Conservation (phyloP, 64 coral and sea anemone species). For the Montipora foliosa region DNA sequence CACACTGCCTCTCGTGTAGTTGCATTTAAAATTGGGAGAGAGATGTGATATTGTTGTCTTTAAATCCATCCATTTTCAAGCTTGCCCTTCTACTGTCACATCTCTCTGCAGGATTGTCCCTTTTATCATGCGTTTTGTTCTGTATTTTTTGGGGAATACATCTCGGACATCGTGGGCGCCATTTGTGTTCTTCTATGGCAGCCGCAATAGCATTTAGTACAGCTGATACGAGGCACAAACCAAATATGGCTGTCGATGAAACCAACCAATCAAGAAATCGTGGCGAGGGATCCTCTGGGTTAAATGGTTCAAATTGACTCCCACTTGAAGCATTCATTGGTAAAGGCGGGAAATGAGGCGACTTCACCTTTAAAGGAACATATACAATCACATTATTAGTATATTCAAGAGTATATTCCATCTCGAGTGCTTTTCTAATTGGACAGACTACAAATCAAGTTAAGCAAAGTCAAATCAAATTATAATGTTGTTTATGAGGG, state of each 20-base stretch:
- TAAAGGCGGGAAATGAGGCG: background rate
- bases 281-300: background rate
- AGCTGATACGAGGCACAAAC: slow-evolving; percentile 59
- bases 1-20: too few relatives aligned
- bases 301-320: background rate
- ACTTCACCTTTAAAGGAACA: slow-evolving; percentile 16
- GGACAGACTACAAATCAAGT: too few relatives aligned
- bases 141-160: slow-evolving; percentile 4
- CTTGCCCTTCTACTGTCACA: background rate
- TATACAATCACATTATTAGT: background rate
- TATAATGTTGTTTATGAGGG: too few relatives aligned
- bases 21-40: background rate
- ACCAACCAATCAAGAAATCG: background rate
- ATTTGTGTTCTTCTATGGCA: slow-evolving; percentile 45
- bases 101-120: background rate
- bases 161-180: background rate
- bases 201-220: slow-evolving; percentile 61
- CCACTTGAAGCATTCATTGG: background rate
- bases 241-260: slow-evolving; percentile 9
- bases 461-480: too few relatives aligned
- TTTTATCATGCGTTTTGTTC: background rate
- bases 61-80: background rate
- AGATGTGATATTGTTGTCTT: background rate
- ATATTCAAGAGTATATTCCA: too few relatives aligned
- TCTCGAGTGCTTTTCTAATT: too few relatives aligned